Conservation (phyloP, 2,113 vertebrate species). For the Lagenorhynchus albirostris region DNA sequence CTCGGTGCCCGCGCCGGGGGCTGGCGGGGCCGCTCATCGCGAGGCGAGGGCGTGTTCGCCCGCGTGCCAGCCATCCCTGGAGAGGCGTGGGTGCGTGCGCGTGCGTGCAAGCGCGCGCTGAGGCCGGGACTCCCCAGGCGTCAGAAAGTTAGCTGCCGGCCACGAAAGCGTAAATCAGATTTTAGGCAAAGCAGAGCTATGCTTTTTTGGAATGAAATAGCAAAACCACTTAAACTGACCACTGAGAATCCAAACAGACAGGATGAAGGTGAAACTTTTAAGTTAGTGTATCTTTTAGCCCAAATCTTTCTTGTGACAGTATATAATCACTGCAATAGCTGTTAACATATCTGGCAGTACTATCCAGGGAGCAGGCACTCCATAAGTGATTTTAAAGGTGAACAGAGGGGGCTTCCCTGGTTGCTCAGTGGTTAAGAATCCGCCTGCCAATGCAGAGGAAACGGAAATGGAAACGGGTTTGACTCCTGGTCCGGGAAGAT, state of each 20-base stretch:
- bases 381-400: not conserved
- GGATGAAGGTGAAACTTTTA: not conserved
- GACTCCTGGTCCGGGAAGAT: no score
- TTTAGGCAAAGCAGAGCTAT: not conserved
- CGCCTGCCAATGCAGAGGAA: no score
- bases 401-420: no score
- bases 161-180: rapidly evolving
- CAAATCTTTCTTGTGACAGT: not conserved
- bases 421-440: no score
- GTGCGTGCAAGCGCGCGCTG: not conserved
- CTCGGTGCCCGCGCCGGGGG: not conserved
- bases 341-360: not conserved
- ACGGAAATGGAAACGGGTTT: no score
- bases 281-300: not conserved
- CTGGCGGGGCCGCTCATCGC: rapidly evolving
- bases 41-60: not conserved
- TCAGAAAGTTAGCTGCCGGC: no score
- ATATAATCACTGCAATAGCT: not conserved
- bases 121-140: rapidly evolving
- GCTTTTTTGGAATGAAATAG: not conserved
- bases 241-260: not conserved
- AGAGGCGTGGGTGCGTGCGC: not conserved
- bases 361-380: not conserved
- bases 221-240: not conserved
- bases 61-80: no score